phyloP scores from a whole-genome alignment of 1,140 invertebrate species.

The Holcopasites calliopsidis region DNA sequence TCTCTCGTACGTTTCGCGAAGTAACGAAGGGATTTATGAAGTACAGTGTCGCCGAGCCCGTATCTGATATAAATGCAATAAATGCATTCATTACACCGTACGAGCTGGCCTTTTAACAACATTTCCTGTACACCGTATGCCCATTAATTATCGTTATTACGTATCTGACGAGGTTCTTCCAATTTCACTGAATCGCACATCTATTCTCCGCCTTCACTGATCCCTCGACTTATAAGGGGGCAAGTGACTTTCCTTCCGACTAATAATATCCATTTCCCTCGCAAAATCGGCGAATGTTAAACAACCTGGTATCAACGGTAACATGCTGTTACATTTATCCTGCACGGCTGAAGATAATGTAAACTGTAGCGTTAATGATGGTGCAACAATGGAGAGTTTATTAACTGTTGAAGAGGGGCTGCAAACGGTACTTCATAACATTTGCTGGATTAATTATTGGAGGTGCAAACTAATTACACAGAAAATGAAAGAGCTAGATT shows the following conservation, averaged over 20 bases:
- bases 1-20: constrained; percentile 47
- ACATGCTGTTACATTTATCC: constrained; percentile 14
- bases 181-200: background rate
- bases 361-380: constrained; percentile 5
- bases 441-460: no score
- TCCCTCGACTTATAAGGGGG: background rate
- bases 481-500: no score
- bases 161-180: constrained; percentile 18
- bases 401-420: background rate
- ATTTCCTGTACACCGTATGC: constrained; percentile 26
- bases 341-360: background rate
- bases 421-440: no score
- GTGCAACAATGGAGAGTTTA: background rate
- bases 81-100: constrained; percentile 11
- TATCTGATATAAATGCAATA: background rate
- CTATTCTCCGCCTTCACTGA: background rate
- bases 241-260: background rate
- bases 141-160: constrained; percentile 45
- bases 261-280: constrained; percentile 23
- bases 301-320: constrained; percentile 8
- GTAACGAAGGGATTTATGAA: constrained; percentile 61
- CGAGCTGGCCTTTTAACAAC: constrained; percentile 14
- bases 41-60: background rate
- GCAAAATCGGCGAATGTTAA: constrained; percentile 15
- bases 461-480: no score